phyloP scores from a whole-genome alignment of 2,888 invertebrate genomes.

The Gisinianus flammeolus region DNA sequence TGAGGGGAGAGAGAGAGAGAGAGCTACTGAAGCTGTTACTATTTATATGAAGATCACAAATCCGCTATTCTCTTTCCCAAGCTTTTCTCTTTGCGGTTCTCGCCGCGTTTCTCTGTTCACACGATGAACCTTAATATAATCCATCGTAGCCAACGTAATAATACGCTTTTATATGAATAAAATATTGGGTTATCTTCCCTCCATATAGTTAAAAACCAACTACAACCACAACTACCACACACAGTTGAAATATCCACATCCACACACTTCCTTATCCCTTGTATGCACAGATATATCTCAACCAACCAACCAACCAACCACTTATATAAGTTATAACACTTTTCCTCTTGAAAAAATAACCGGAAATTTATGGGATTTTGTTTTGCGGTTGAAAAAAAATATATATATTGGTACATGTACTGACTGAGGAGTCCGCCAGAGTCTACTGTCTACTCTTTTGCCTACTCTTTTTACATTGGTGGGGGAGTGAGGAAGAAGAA shows the following conservation, averaged over 20 bases:
- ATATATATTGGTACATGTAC: neutral
- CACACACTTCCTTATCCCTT: no score
- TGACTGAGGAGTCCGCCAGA: neutral
- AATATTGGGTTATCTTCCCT: constrained; percentile 12
- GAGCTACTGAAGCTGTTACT: constrained; percentile 1
- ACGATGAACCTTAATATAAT: neutral
- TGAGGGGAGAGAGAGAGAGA: no score
- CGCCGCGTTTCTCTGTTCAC: neutral
- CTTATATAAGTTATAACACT: neutral
- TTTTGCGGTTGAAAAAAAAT: neutral
- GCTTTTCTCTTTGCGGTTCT: neutral
- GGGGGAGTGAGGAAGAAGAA: neutral
- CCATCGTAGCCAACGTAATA: constrained; percentile 4
- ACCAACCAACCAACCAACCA: neutral
- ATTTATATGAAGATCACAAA: neutral
- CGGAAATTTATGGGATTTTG: neutral
- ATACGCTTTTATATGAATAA: constrained; percentile 2
- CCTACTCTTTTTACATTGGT: neutral
- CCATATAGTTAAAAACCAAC: neutral
- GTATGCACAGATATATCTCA: no score
- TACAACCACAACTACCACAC: neutral
- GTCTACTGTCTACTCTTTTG: neutral
- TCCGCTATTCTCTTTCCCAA: neutral
- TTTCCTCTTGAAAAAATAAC: neutral
- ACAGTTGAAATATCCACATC: neutral